Evolutionary conservation across 2,888 invertebrate genomes (phyloP).

Genomic region (Molanna angustata): DNA sequence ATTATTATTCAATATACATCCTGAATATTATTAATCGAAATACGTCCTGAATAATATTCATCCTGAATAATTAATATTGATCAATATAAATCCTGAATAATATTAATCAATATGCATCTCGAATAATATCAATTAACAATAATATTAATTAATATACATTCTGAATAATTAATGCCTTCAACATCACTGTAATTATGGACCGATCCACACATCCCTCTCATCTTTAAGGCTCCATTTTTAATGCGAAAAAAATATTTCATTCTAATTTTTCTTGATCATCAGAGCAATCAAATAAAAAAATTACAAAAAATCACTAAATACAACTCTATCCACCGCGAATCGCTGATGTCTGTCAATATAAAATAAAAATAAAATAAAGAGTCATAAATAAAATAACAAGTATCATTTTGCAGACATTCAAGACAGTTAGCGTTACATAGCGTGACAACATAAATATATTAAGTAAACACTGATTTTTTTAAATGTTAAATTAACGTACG

Average conservation of each 20-base stretch:
- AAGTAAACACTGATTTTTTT: conserved; percentile 14
- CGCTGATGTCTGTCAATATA: conserved; percentile 1
- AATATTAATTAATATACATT: no score
- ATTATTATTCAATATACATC: no score
- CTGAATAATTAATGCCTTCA: conserved; percentile 4
- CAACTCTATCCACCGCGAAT: conserved; percentile 2
- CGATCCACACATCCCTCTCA: not conserved
- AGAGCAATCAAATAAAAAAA: conserved; percentile 16
- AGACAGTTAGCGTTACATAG: conserved; percentile 21
- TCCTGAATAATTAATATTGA: no score
- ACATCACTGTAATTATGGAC: not conserved
- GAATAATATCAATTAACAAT: no score
- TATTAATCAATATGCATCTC: no score
- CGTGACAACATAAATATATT: conserved; percentile 20
- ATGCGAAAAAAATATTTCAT: conserved; percentile 18
- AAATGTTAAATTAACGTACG: conserved; percentile 22
- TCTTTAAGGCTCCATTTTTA: conserved; percentile 10
- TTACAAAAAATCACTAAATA: conserved; percentile 15
- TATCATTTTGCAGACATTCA: conserved; percentile 20
- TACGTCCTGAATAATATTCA: no score
- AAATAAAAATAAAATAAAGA: not conserved
- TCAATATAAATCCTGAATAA: no score
- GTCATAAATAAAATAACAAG: no score
- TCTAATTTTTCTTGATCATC: conserved; percentile 9
- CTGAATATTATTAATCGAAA: no score